Evolutionary conservation across 2,888 invertebrate species (phyloP).

Genomic region (Schizotus pectinicornis): DNA sequence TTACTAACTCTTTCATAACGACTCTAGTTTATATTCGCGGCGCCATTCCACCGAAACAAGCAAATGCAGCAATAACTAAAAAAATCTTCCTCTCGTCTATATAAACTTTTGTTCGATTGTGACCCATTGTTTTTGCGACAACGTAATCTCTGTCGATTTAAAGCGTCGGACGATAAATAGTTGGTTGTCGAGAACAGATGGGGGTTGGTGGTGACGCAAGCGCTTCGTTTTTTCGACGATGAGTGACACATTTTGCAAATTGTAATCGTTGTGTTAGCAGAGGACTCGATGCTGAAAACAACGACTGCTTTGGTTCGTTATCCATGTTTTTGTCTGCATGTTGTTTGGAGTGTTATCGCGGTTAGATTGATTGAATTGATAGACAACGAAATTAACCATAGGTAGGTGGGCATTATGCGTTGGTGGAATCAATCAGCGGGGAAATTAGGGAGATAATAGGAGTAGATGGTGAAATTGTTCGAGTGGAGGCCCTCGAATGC

Average conservation of each 20-base stretch:
- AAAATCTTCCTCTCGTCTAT: constrained; percentile 1
- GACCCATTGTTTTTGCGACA: not conserved
- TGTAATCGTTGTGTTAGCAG: constrained; percentile 17
- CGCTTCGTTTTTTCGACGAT: constrained; percentile 40
- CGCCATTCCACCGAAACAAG: not conserved
- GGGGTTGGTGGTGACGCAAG: constrained; percentile 37
- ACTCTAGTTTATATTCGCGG: not conserved
- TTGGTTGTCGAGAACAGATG: constrained; percentile 36
- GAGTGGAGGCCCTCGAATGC: no score
- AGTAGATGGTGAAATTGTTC: no score
- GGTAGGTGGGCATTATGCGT: no score
- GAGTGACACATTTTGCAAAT: constrained; percentile 30
- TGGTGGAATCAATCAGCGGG: no score
- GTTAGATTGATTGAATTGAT: no score
- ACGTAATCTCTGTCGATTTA: constrained; percentile 25
- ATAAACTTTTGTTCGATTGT: constrained; percentile 1
- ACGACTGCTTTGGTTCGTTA: no score
- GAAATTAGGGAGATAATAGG: no score
- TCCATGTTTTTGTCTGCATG: no score
- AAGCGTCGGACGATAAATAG: constrained; percentile 44
- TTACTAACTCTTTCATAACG: constrained; percentile 15
- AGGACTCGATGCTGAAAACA: not conserved
- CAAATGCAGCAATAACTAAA: not conserved
- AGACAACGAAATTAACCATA: no score
- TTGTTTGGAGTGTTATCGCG: no score